Conservation (phyloP, 30 jellyfish, hydroid and myxozoan species). For the Chrysaora quinquecirrha region DNA sequence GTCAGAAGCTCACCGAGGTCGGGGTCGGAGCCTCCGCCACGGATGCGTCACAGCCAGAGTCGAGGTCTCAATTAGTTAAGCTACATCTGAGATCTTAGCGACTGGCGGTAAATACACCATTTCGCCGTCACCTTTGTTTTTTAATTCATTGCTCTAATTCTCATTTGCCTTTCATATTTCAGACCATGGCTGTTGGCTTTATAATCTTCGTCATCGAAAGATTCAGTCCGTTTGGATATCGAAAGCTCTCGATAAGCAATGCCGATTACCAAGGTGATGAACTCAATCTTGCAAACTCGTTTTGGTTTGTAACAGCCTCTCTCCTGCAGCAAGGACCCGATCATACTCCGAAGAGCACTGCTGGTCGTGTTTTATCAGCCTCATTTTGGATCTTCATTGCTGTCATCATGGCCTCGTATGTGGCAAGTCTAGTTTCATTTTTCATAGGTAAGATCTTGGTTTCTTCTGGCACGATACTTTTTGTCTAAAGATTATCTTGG, state of each 20-base stretch:
- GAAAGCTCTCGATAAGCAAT: slow-evolving; percentile 40
- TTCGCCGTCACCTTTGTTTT: too few relatives aligned
- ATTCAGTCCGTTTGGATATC: slow-evolving; percentile 80
- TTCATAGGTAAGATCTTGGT: slow-evolving; percentile 42
- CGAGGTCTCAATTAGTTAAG: too few relatives aligned
- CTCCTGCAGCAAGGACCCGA: slow-evolving; percentile 89
- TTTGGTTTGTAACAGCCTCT: slow-evolving; percentile 89
- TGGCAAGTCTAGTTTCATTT: slow-evolving; percentile 75
- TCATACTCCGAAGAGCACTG: slow-evolving; percentile 77
- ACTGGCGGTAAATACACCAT: too few relatives aligned
- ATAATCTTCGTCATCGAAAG: slow-evolving; percentile 74
- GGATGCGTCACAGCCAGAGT: too few relatives aligned
- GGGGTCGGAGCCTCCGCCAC: too few relatives aligned
- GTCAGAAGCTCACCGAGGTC: too few relatives aligned
- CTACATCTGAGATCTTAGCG: too few relatives aligned
- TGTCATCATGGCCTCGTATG: slow-evolving; percentile 73
- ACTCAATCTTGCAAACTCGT: slow-evolving; percentile 66
- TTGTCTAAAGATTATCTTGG: too few relatives aligned
- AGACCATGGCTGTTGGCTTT: slow-evolving; percentile 54
- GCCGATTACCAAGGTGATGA: slow-evolving; percentile 77
- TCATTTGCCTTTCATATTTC: too few relatives aligned
- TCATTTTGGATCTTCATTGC: slow-evolving; percentile 80
- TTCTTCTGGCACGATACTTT: slow-evolving; percentile 37
- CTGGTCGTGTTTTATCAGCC: slow-evolving; percentile 83
- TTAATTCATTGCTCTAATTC: too few relatives aligned